A percentile compares a stretch with the other conserved stretches of the same genome.
Evolutionary conservation across 2,888 invertebrate species (phyloP).

Genomic region (Campopleginae sp.): DNA sequence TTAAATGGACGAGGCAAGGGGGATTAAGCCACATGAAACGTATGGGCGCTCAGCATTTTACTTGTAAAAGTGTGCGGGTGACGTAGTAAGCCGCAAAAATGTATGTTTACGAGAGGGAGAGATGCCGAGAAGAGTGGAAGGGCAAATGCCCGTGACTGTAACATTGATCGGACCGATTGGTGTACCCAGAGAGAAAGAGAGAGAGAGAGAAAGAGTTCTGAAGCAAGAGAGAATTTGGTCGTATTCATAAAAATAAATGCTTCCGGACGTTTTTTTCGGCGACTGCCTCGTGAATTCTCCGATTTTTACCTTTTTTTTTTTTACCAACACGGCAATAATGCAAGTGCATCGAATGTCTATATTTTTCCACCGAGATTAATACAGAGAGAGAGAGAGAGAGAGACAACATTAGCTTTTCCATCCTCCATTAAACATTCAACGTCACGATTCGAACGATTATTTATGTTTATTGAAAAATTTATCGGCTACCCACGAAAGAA

Average conservation of each 20-base stretch:
- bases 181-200: slow-evolving; percentile 17
- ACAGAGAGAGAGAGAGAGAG: background rate
- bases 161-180: slow-evolving; percentile 64
- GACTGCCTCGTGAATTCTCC: slow-evolving; percentile 36
- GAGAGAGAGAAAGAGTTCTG: slow-evolving; percentile 9
- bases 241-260: slow-evolving; percentile 67
- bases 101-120: slow-evolving; percentile 76
- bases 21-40: slow-evolving; percentile 76
- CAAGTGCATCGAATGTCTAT: slow-evolving; percentile 34
- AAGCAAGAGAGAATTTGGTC: slow-evolving; percentile 37
- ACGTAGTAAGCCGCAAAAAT: slow-evolving; percentile 74
- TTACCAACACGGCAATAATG: slow-evolving; percentile 40
- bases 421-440: slow-evolving; percentile 40
- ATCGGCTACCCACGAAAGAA: background rate
- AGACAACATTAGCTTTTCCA: slow-evolving; percentile 38
- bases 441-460: background rate
- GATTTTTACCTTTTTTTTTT: slow-evolving; percentile 46
- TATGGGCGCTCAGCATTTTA: slow-evolving; percentile 76
- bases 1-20: slow-evolving; percentile 81
- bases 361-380: slow-evolving; percentile 28
- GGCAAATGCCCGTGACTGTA: slow-evolving; percentile 55
- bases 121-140: slow-evolving; percentile 14
- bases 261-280: slow-evolving; percentile 39
- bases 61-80: slow-evolving; percentile 78
- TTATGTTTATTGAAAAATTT: slow-evolving; percentile 1